phyloP scores from a whole-genome alignment of 2,113 vertebrate genomes.

The Asarcornis scutulata region DNA sequence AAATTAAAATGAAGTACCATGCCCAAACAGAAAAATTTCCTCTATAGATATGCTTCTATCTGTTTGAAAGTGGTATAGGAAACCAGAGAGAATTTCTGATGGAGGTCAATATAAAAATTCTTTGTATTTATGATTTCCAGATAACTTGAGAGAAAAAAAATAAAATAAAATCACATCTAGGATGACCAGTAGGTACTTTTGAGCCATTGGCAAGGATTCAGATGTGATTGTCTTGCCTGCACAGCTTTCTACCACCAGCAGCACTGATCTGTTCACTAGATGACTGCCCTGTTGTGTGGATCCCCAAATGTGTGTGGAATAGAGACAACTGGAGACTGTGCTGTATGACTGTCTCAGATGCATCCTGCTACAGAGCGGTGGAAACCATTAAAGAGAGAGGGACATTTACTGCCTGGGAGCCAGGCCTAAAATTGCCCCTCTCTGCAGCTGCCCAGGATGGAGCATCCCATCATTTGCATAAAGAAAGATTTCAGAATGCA shows the following conservation, averaged over 20 bases:
- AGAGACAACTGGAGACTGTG: not conserved
- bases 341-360: not conserved
- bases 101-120: fast-evolving
- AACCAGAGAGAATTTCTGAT: not conserved
- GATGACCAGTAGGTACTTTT: not conserved
- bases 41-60: fast-evolving
- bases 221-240: not conserved
- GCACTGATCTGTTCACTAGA: not conserved
- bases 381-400: fast-evolving
- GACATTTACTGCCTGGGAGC: not conserved
- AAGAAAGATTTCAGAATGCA: not conserved
- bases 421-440: not conserved
- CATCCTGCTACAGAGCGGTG: not conserved
- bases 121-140: not conserved
- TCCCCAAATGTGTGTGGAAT: not conserved
- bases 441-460: not conserved
- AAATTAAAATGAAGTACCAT: not conserved
- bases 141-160: not conserved
- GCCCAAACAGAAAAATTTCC: not conserved
- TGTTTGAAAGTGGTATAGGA: not conserved
- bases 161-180: not conserved
- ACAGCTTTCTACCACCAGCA: not conserved
- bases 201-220: not conserved
- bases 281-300: not conserved
- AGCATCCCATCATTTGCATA: not conserved